Conservation (phyloP, 2,113 vertebrate species). For the Phylloscopus trochilus region DNA sequence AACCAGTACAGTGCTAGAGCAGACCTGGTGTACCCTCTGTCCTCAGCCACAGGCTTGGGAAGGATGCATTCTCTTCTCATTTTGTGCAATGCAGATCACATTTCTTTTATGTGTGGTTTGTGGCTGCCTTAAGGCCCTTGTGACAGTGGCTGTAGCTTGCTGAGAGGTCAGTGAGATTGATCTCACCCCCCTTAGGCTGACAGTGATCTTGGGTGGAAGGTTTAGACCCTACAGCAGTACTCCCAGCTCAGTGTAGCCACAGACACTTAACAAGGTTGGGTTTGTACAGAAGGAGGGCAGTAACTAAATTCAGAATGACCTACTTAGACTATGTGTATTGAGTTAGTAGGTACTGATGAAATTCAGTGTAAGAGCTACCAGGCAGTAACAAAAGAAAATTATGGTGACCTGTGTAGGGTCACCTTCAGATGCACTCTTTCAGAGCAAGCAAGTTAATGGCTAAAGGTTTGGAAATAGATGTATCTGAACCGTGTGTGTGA, state of each 20-base stretch:
- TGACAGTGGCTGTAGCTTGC: not conserved
- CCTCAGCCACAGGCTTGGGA: not conserved
- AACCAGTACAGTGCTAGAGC: not conserved
- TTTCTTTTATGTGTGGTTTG: not conserved
- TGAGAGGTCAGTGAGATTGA: not conserved
- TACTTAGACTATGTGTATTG: not conserved
- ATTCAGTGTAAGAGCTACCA: not conserved
- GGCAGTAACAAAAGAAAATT: not conserved
- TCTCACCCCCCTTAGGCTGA: not conserved
- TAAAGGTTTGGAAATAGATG: not conserved
- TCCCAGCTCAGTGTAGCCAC: not conserved
- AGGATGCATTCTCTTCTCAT: not conserved
- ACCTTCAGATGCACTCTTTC: not conserved
- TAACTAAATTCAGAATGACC: constrained; percentile 52
- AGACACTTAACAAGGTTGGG: not conserved
- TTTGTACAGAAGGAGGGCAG: constrained; percentile 21
- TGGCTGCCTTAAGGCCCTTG: not conserved
- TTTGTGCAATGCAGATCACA: not conserved
- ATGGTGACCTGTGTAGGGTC: not conserved
- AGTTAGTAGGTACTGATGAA: constrained; percentile 33
- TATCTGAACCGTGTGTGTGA: not conserved
- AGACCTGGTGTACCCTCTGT: not conserved
- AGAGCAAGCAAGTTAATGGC: not conserved
- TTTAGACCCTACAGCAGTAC: not conserved
- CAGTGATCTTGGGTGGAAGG: not conserved